Conservation (phyloP, 2,888 invertebrate genomes). For the Andrena marginata region DNA sequence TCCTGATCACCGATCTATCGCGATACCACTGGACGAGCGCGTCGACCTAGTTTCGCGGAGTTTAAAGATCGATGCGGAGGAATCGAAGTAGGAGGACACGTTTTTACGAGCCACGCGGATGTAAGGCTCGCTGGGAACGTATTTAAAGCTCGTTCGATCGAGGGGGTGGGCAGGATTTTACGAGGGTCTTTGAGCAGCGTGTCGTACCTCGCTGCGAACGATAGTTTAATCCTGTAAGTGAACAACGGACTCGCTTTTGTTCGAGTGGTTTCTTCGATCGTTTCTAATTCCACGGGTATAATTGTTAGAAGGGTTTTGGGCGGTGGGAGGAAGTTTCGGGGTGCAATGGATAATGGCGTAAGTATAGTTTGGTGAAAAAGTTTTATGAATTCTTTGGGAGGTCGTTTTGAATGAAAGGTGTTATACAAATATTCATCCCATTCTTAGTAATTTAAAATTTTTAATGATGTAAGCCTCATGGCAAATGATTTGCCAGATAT, state of each 20-base stretch:
- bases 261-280: background rate
- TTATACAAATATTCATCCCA: no score
- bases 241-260: background rate
- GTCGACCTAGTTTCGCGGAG: constrained; percentile 62
- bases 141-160: constrained; percentile 26
- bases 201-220: background rate
- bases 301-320: no score
- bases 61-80: constrained; percentile 63
- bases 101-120: constrained; percentile 43
- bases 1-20: constrained; percentile 46
- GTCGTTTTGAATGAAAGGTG: no score
- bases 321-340: no score
- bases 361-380: no score
- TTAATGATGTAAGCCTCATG: no score
- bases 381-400: no score
- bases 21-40: constrained; percentile 34
- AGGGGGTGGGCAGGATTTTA: background rate
- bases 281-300: background rate
- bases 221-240: background rate
- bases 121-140: constrained; percentile 10
- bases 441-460: no score
- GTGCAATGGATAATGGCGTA: no score
- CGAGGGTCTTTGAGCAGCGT: background rate
- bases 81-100: constrained; percentile 57
- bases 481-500: no score